Evolutionary conservation across 1,140 invertebrate genomes (phyloP), one percentile per base, ranked within the genome.

Genomic region (Hypsibius dujardini): DNA sequence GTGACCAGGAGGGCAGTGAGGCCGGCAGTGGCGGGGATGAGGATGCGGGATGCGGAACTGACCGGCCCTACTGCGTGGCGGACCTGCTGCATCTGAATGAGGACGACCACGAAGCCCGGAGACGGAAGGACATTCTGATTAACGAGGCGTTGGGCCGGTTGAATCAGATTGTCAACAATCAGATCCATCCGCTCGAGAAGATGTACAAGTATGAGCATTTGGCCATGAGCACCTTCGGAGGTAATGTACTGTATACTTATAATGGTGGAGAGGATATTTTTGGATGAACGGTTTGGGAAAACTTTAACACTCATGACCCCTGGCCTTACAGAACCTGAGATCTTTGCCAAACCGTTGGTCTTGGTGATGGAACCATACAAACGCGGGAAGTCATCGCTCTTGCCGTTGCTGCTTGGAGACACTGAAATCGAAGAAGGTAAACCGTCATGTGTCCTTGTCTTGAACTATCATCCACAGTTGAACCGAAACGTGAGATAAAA

Each of bases 81-180:
- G 50, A 56, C 50, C 50, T 56, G 7, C 50, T 56, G 50, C 50
- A 56, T 56, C 50, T 56, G 50, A 56, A 56, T n/a, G 50, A 56
- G 50, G 50, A 56, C 7, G n/a, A 56, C n/a, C 50, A 56, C n/a
- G 50, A 56, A 56, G 50, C 7, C 7, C 50, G 50, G 7, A 7
- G 50, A 7, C 50, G 50, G 7, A 56, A 56, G 50, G 50, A 56
- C n/a, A 56, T 56, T 56, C 50, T 56, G 7, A 56, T 56, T 7
- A 7, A 56, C 50, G 50, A 56, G n/a, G 50, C 50, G 7, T 56
- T 56, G 7, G 7, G n/a, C 7, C 50, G 50, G 50, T 56, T 56
- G 50, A 7, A 56, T n/a, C 50, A 56, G 50, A 56, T 56, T 56
- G 50, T 56, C 7, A n/a, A 56, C 7, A 56, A 56, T n/a, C 50